Evolutionary conservation across 2,113 vertebrate species (phyloP), one percentile per base, ranked within the genome.

Genomic region (Psilopogon haemacephalus): DNA sequence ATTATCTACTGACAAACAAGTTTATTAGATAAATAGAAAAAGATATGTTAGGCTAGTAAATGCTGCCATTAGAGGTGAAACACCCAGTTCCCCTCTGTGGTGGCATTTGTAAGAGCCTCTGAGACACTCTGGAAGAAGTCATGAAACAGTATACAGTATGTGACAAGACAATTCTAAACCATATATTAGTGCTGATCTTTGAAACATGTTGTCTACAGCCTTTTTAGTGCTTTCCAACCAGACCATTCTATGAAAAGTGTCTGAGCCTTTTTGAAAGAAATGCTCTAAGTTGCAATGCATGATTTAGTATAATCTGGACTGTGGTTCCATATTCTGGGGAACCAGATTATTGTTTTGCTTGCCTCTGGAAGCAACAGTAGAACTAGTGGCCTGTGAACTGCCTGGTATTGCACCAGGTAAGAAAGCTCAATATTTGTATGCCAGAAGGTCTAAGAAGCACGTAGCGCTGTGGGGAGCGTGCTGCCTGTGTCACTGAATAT

Each of bases 31-130:
- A 64, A 60, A 56, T 92, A 56, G 71, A 80, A 91, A 77, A 83
- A 73, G 91, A 92, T 46, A 87, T 94, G 78, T 91, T 64, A 83
- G 82, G 84, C 82, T 94, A 89, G 78, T 73, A 95, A 89, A 92
- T 33, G 42, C 71, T 95, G 78, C 78, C 78, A 70, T 89, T 92
- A 93, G 77, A 94, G 48, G 89, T 91, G 75, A 85, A 95, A 89
- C 81, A 73, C 64, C 89, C 84, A 71, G 89, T 82, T 92, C 32
- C 67, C 59, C 79, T 94, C 84, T 83, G 42, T 44, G 52, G 42
- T 80, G 78, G 84, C 87, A 85, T 94, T 93, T 94, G 63, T 79
- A 92, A 87, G 68, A 73, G 44, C 20, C 87, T 92, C 75, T 83
- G 78, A 92, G 94, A 87, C 72, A 77, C 68, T 65, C 76, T 84